Percentiles rank a stretch among this genome's conserved stretches.
Conservation (phyloP, 2,888 invertebrate species). For the Taphrorychus bicolor region DNA sequence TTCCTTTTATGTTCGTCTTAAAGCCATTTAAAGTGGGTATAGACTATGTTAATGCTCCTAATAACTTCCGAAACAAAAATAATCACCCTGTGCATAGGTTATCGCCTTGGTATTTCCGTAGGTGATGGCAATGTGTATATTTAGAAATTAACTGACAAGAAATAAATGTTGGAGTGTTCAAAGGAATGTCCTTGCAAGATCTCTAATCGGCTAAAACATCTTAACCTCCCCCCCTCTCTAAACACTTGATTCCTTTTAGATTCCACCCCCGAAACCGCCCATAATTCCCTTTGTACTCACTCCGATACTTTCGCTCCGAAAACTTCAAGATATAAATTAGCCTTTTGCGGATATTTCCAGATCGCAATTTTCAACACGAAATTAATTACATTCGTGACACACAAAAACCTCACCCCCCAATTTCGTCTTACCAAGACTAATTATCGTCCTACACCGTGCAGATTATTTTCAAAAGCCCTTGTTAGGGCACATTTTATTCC, state of each 20-base stretch:
- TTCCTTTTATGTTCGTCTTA: no score
- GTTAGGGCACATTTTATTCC: slow-evolving; percentile 38
- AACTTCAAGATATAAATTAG: slow-evolving; percentile 26
- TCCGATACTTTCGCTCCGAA: slow-evolving; percentile 13
- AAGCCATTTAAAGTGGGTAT: no score
- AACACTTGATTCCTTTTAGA: not conserved
- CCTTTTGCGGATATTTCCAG: slow-evolving; percentile 29
- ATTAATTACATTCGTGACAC: slow-evolving; percentile 40
- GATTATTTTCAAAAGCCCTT: slow-evolving; percentile 39
- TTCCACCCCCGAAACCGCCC: slow-evolving; percentile 4
- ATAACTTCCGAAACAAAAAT: no score
- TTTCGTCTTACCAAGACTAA: slow-evolving; percentile 37
- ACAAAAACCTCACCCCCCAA: slow-evolving; percentile 35
- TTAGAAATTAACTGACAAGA: no score
- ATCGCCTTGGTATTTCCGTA: no score
- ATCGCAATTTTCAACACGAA: slow-evolving; percentile 32
- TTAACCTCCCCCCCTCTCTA: no score
- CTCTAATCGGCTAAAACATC: no score
- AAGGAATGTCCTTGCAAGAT: no score
- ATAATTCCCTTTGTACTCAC: slow-evolving; percentile 4
- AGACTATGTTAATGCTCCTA: no score
- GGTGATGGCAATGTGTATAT: no score
- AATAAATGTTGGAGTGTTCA: no score
- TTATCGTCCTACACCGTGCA: slow-evolving; percentile 40
- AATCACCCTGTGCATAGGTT: no score